A percentile compares a stretch with the other conserved stretches of the same genome.
Conservation (phyloP, 2,797 vertebrate genomes). For the Euthynnus affinis region DNA sequence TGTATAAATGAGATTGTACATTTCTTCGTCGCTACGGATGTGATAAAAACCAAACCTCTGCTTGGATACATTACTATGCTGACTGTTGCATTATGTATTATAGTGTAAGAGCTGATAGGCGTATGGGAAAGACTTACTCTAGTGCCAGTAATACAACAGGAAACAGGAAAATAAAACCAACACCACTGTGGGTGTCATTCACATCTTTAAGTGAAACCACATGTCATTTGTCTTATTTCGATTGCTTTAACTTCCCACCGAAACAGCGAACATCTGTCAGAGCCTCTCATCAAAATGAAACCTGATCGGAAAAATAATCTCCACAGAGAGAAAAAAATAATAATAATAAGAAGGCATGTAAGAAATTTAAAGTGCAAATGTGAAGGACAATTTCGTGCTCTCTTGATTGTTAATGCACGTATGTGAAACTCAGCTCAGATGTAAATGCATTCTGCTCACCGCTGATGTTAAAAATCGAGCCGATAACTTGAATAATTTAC, state of each 20-base stretch:
- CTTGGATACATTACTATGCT: not conserved
- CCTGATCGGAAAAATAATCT: not conserved
- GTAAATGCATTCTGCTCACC: not conserved
- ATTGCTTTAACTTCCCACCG: not conserved
- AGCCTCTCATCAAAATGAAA: not conserved
- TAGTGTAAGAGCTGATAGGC: not conserved
- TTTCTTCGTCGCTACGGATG: not conserved
- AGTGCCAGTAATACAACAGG: constrained; percentile 43
- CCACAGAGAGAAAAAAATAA: not conserved
- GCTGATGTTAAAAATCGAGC: too few species aligned
- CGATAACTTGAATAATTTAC: not conserved
- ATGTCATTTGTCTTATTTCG: not conserved
- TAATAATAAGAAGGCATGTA: too few species aligned
- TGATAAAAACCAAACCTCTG: too few species aligned
- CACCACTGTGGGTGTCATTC: not conserved
- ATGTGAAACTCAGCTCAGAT: not conserved
- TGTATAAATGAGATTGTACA: not conserved
- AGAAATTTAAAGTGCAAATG: not conserved
- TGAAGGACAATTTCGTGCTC: not conserved
- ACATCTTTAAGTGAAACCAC: constrained; percentile 40
- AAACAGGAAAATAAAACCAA: constrained; percentile 43
- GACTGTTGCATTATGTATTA: not conserved
- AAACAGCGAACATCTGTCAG: not conserved
- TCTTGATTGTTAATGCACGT: not conserved
- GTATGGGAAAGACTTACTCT: not conserved